Percentiles rank a stretch among this genome's conserved stretches.
Conservation (phyloP, 2,888 invertebrate genomes). For the Ochropleura leucogaster region DNA sequence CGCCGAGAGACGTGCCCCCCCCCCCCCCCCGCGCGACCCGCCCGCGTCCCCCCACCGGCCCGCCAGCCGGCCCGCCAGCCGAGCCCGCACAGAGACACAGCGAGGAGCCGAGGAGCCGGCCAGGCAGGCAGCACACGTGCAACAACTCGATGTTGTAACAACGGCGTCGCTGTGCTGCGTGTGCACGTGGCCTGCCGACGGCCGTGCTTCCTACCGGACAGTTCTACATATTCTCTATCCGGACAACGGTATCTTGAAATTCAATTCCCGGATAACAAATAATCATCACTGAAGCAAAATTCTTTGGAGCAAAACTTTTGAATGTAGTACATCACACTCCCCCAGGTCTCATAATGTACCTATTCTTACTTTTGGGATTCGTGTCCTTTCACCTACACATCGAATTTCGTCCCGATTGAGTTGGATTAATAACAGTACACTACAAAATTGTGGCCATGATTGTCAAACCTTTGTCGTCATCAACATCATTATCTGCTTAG, state of each 20-base stretch:
- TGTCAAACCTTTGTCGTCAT: background rate
- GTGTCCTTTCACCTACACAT: background rate
- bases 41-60: background rate
- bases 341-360: too few relatives aligned
- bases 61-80: background rate
- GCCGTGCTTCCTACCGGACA: background rate
- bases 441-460: background rate
- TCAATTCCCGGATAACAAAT: background rate
- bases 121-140: slow-evolving; percentile 39
- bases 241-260: background rate
- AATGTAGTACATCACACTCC: background rate
- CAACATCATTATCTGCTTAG: background rate
- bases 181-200: background rate
- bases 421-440: background rate
- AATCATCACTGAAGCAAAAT: background rate
- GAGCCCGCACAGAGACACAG: background rate
- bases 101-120: slow-evolving; percentile 5
- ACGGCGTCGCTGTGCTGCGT: background rate
- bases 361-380: background rate
- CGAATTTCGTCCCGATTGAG: background rate
- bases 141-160: slow-evolving; percentile 2
- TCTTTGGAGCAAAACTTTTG: background rate
- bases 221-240: background rate
- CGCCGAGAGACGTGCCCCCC: slow-evolving; percentile 23
- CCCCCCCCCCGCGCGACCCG: background rate